These are phyloP conservation scores for Salvelinus fontinalis DNA, from an alignment of 2,113 vertebrate species.

Conservation along the genomic window DNA sequence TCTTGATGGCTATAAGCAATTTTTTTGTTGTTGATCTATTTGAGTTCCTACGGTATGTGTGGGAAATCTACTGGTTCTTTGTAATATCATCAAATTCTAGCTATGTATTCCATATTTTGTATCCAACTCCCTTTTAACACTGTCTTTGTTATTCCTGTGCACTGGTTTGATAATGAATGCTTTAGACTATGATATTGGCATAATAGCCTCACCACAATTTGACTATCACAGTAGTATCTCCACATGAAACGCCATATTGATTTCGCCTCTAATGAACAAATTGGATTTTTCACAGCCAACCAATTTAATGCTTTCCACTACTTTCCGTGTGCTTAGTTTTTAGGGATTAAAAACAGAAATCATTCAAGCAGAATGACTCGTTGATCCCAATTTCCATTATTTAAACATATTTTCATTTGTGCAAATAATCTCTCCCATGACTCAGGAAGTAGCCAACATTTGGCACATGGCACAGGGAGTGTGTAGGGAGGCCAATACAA, in stretches of 20 bases:
- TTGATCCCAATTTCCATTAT: slow-evolving; percentile 39
- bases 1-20: not conserved
- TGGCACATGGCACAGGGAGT: slow-evolving; percentile 7
- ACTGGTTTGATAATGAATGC: not conserved
- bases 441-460: slow-evolving; percentile 25
- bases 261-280: slow-evolving; percentile 48
- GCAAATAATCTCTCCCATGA: slow-evolving; percentile 35
- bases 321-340: slow-evolving; percentile 41
- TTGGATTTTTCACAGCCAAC: slow-evolving; percentile 55
- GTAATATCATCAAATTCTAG: no score
- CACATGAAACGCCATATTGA: slow-evolving; percentile 42
- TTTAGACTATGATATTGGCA: slow-evolving; percentile 31
- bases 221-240: slow-evolving; percentile 19
- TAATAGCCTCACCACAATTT: slow-evolving; percentile 19
- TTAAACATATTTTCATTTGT: slow-evolving; percentile 45
- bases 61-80: no score
- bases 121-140: no score
- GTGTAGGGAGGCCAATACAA: slow-evolving; percentile 25
- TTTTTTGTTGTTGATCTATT: not conserved
- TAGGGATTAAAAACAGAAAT: slow-evolving; percentile 38
- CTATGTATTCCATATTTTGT: no score
- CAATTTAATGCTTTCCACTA: slow-evolving; percentile 46
- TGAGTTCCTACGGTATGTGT: not conserved
- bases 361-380: slow-evolving; percentile 32
- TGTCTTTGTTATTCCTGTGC: no score